phyloP scores from a whole-genome alignment of 1,140 invertebrate genomes.

The Octopus bimaculoides region DNA sequence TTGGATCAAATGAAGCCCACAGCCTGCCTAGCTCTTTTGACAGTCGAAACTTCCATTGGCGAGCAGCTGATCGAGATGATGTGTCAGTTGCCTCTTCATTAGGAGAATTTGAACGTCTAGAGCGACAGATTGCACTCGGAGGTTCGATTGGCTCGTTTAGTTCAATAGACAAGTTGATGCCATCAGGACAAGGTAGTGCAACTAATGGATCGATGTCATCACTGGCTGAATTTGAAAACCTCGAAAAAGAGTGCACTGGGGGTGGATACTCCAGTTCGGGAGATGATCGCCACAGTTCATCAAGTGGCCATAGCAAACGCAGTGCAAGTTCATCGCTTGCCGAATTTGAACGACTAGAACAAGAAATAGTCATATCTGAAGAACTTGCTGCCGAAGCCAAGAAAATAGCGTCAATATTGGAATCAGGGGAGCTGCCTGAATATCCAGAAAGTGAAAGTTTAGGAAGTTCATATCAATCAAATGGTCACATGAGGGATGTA shows the following conservation, averaged over 20 bases:
- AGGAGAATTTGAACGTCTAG: constrained; percentile 90
- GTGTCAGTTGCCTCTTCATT: constrained; percentile 87
- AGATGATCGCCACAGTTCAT: constrained; percentile 36
- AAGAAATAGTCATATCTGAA: constrained; percentile 43
- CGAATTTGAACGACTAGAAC: constrained; percentile 54
- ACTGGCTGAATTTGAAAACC: constrained; percentile 48
- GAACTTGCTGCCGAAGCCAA: constrained; percentile 53
- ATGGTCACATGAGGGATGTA: neutral
- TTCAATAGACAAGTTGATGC: constrained; percentile 49
- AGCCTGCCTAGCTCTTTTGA: constrained; percentile 23
- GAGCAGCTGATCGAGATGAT: constrained; percentile 82
- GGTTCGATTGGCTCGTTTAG: constrained; percentile 53
- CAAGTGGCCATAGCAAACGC: constrained; percentile 36
- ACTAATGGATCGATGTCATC: constrained; percentile 62
- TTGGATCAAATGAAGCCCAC: constrained; percentile 39
- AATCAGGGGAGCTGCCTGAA: constrained; percentile 71
- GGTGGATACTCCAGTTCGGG: constrained; percentile 17
- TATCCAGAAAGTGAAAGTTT: constrained; percentile 21
- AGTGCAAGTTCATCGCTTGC: constrained; percentile 56
- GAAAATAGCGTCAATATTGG: constrained; percentile 70
- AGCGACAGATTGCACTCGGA: constrained; percentile 75
- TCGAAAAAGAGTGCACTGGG: constrained; percentile 39
- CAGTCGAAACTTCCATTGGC: constrained; percentile 28
- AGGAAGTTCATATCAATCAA: constrained; percentile 19
- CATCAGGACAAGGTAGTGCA: constrained; percentile 23